Percentiles rank a stretch among this genome's conserved stretches.
Conservation (phyloP, 2,888 invertebrate species). For the Rhingia campestris region DNA sequence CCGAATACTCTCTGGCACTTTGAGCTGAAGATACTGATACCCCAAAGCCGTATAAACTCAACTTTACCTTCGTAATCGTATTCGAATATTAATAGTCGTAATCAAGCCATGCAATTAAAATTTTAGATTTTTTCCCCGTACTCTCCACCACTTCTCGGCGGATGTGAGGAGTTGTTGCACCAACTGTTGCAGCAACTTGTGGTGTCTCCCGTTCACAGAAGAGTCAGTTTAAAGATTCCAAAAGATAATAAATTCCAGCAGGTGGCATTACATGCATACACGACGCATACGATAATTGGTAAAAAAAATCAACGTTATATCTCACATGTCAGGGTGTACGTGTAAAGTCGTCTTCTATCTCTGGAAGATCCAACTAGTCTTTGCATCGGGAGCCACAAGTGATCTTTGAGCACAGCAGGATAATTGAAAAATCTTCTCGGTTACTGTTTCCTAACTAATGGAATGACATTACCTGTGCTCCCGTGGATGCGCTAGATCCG, state of each 20-base stretch:
- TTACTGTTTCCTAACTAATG: conserved; percentile 53
- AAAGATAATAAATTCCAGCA: conserved; percentile 70
- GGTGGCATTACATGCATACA: conserved; percentile 63
- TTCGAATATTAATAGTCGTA: conserved; percentile 61
- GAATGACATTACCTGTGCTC: conserved; percentile 61
- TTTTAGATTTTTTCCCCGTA: conserved; percentile 45
- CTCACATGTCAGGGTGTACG: conserved; percentile 23
- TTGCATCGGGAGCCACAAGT: conserved; percentile 17
- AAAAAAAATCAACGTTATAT: conserved; percentile 45
- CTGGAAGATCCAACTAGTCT: conserved; percentile 9
- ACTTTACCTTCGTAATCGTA: conserved; percentile 10
- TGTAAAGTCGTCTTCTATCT: conserved; percentile 35
- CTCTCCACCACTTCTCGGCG: conserved; percentile 18
- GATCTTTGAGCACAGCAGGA: conserved; percentile 49
- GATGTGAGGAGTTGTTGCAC: conserved; percentile 16
- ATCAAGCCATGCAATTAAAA: conserved; percentile 60
- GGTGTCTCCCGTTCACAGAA: conserved; percentile 21
- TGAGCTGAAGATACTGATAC: no score
- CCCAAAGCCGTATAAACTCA: no score
- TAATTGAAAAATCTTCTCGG: conserved; percentile 62
- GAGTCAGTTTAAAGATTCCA: conserved; percentile 36
- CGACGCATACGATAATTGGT: conserved; percentile 51
- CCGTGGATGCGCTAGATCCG: conserved; percentile 23
- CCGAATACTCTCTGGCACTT: no score
- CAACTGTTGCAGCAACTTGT: conserved; percentile 16